A percentile compares a stretch with the other conserved stretches of the same genome.
phyloP scores from a whole-genome alignment of 2,113 vertebrate genomes.

The Oryzias melastigma region DNA sequence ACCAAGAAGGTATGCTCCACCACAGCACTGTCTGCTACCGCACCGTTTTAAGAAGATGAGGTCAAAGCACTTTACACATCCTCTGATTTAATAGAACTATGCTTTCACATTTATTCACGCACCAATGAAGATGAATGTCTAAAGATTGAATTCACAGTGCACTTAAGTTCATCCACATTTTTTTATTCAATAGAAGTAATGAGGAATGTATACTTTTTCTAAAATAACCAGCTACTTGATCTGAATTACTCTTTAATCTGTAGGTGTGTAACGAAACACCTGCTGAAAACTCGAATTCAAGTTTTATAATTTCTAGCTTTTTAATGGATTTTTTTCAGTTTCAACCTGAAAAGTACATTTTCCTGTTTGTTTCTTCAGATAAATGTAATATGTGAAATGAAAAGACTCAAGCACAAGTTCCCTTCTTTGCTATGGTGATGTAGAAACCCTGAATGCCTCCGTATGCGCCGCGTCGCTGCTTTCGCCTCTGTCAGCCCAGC shows the following conservation, averaged over 20 bases:
- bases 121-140: conserved; percentile 2
- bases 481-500: conserved; percentile 14
- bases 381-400: background rate
- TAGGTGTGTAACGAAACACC: background rate
- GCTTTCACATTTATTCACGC: conserved; percentile 7
- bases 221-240: background rate
- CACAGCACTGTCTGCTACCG: background rate
- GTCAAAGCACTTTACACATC: background rate
- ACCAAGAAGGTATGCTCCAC: conserved; percentile 82
- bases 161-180: too few species aligned
- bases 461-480: conserved; percentile 6
- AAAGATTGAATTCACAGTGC: conserved; percentile 1
- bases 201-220: background rate
- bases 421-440: background rate
- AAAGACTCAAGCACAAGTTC: conserved; percentile 3
- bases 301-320: background rate
- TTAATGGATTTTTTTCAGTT: background rate
- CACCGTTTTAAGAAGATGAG: background rate
- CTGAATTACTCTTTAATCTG: too few species aligned
- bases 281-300: background rate
- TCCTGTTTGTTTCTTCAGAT: background rate
- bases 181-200: background rate
- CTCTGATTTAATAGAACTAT: background rate
- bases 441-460: conserved; percentile 1
- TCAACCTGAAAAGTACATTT: background rate